A percentile compares a stretch with the other conserved stretches of the same genome.
Evolutionary conservation across 2,797 vertebrate species (phyloP).

Genomic region (Oreortyx pictus): DNA sequence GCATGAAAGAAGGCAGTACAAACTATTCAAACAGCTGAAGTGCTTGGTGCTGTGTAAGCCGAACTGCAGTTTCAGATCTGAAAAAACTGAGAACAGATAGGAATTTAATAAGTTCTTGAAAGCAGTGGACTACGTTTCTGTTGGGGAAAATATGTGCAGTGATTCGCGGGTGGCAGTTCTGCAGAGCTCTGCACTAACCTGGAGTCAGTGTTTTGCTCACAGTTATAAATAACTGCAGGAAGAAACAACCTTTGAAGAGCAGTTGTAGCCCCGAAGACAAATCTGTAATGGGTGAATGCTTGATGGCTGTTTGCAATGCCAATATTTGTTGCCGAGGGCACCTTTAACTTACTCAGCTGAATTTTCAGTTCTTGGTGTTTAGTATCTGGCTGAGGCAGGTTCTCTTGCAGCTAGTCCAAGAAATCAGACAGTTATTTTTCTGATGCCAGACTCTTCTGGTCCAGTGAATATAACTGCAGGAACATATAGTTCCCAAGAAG

Average conservation of each 20-base stretch:
- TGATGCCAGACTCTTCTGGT: slow-evolving; percentile 45
- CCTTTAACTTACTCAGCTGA: not conserved
- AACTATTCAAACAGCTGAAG: not conserved
- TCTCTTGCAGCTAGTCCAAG: slow-evolving; percentile 48
- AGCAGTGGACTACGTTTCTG: not conserved
- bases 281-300: not conserved
- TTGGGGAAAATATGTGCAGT: not conserved
- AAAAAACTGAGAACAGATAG: not conserved
- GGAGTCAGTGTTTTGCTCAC: not conserved
- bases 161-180: not conserved
- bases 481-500: slow-evolving; percentile 62
- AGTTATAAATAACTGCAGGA: not conserved
- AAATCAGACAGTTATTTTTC: slow-evolving; percentile 51
- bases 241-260: not conserved
- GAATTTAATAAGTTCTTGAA: not conserved
- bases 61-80: not conserved
- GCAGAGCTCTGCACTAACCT: not conserved
- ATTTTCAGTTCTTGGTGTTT: slow-evolving; percentile 9
- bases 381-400: slow-evolving; percentile 38
- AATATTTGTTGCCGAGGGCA: not conserved
- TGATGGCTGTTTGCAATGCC: not conserved
- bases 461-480: slow-evolving; percentile 50
- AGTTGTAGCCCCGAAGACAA: not conserved
- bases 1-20: not conserved
- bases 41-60: not conserved